Conservation (phyloP, 2,113 vertebrate species). For the Microcebus murinus region DNA sequence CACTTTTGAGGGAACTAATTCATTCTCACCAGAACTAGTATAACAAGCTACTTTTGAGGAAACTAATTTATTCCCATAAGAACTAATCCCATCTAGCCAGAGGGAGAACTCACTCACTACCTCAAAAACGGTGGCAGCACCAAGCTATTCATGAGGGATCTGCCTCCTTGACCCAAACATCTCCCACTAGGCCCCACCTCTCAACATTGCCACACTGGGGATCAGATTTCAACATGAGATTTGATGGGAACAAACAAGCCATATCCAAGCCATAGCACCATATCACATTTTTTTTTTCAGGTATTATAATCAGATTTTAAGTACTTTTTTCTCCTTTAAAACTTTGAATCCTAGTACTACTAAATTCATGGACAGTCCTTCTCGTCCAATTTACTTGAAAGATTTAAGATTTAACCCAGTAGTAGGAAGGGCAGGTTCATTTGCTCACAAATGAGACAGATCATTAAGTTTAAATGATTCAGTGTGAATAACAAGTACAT, state of each 20-base stretch:
- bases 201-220: background rate
- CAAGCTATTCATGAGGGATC: background rate
- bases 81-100: background rate
- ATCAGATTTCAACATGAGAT: background rate
- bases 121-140: background rate
- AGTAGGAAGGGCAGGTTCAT: background rate
- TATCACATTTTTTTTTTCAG: background rate
- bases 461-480: background rate
- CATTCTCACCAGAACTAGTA: background rate
- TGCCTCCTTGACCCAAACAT: background rate
- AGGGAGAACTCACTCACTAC: background rate
- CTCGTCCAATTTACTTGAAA: background rate
- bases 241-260: background rate
- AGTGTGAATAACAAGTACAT: background rate
- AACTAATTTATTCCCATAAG: background rate
- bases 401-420: conserved; percentile 12
- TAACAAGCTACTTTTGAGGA: background rate
- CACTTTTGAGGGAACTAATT: background rate
- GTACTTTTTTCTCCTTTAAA: background rate
- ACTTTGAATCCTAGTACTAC: background rate
- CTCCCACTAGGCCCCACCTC: background rate
- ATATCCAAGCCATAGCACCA: background rate
- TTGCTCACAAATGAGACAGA: conserved; percentile 17
- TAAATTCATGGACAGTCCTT: conserved; percentile 3
- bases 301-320: background rate